A percentile compares a stretch with the other conserved stretches of the same genome.
Evolutionary conservation across 1,140 invertebrate genomes (phyloP).

Genomic region (Tyrophagus putrescentiae): DNA sequence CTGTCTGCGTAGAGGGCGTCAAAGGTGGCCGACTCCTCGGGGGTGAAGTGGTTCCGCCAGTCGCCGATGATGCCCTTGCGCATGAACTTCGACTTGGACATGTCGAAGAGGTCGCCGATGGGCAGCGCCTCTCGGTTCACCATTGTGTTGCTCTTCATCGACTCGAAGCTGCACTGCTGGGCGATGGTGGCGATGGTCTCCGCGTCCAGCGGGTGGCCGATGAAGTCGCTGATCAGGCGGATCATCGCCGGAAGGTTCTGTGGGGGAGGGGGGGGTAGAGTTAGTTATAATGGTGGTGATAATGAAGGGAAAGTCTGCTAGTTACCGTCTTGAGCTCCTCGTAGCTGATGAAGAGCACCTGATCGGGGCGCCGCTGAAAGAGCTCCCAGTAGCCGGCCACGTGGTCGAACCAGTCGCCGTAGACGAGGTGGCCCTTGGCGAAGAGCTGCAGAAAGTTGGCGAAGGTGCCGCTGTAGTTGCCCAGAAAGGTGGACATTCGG

Average conservation of each 20-base stretch:
- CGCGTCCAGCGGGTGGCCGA: constrained; percentile 33
- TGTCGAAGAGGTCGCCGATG: constrained; percentile 25
- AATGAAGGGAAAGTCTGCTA: not conserved
- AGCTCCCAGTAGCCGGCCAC: constrained; percentile 36
- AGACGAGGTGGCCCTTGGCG: constrained; percentile 31
- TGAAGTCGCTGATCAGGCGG: constrained; percentile 35
- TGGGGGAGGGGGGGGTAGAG: not conserved
- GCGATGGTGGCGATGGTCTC: constrained; percentile 29
- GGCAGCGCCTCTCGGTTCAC: constrained; percentile 26
- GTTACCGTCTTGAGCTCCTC: constrained; percentile 37
- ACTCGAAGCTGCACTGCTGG: constrained; percentile 37
- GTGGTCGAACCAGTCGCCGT: constrained; percentile 41
- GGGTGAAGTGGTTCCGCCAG: constrained; percentile 62
- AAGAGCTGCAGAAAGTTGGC: constrained; percentile 31
- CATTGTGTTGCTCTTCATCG: constrained; percentile 32
- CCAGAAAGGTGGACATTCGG: constrained; percentile 33
- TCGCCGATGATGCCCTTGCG: constrained; percentile 53
- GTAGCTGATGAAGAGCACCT: constrained; percentile 39
- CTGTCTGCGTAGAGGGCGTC: constrained; percentile 38
- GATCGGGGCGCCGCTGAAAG: constrained; percentile 30
- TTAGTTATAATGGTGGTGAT: not conserved
- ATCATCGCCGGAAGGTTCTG: constrained; percentile 35
- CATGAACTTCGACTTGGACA: constrained; percentile 32
- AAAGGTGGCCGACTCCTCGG: constrained; percentile 45
- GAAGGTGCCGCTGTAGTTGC: constrained; percentile 28